A percentile compares a stretch with the other conserved stretches of the same genome.
Evolutionary conservation across 92 coral and sea anemone species (phyloP).

Genomic region (Epizoanthus illoricatus): DNA sequence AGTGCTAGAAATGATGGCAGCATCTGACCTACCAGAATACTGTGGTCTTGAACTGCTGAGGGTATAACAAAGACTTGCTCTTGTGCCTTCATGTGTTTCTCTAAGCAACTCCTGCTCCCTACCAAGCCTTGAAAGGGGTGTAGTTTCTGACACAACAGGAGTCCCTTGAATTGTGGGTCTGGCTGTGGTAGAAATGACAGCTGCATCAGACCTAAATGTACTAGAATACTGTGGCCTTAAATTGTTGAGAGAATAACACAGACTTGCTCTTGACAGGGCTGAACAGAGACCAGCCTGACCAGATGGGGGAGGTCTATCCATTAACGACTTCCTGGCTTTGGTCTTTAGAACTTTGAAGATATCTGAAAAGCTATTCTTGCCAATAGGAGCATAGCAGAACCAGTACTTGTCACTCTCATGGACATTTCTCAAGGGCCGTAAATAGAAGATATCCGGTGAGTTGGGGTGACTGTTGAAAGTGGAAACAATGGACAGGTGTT

Average conservation of each 20-base stretch:
- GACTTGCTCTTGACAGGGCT: background rate
- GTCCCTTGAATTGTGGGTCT: no score
- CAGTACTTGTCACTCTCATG: background rate
- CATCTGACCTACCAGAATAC: background rate
- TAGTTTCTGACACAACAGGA: no score
- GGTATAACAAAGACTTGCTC: background rate
- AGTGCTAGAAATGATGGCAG: no score
- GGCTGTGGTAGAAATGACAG: no score
- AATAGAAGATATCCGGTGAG: constrained; percentile 17
- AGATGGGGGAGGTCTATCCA: constrained; percentile 4
- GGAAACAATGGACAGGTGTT: background rate
- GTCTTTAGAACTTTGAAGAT: constrained; percentile 21
- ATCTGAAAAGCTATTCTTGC: constrained; percentile 17
- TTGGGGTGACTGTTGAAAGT: constrained; percentile 3
- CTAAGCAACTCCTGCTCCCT: no score
- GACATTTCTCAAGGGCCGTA: constrained; percentile 18
- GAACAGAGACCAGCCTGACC: background rate
- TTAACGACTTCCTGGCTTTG: constrained; percentile 6
- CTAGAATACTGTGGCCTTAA: background rate
- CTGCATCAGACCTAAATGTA: no score
- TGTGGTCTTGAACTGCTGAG: background rate
- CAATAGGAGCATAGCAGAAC: constrained; percentile 25
- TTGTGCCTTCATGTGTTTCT: background rate
- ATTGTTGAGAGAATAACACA: background rate
- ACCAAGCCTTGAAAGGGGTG: no score